Evolutionary conservation across 1,140 invertebrate species (phyloP).

Genomic region (Drosophila lini): DNA sequence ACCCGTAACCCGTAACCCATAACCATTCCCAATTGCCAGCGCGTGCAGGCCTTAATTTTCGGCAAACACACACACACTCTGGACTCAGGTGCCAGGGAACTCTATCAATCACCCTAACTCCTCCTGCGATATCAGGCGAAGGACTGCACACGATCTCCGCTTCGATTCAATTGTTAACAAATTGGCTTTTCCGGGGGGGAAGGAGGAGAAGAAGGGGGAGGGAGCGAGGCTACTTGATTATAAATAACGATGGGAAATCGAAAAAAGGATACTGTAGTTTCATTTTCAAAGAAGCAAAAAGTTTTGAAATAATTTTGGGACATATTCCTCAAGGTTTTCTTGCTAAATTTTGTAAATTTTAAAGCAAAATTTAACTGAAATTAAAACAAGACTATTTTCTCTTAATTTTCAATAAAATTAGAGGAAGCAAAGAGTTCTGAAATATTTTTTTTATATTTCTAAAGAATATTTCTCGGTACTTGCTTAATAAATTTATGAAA

Average conservation of each 20-base stretch:
- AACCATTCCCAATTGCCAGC: slow-evolving; percentile 51
- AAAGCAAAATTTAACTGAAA: too few relatives aligned
- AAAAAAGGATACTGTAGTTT: not conserved
- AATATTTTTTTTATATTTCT: too few relatives aligned
- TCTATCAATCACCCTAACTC: slow-evolving; percentile 40
- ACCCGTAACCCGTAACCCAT: slow-evolving; percentile 35
- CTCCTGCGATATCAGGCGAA: not conserved
- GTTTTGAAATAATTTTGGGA: too few relatives aligned
- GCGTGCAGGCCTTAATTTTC: slow-evolving; percentile 74
- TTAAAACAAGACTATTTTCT: too few relatives aligned
- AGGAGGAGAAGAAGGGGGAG: not conserved
- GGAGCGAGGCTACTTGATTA: not conserved
- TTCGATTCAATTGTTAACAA: slow-evolving; percentile 42
- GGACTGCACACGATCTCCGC: slow-evolving; percentile 30
- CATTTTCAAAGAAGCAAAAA: not conserved
- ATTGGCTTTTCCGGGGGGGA: slow-evolving; percentile 29
- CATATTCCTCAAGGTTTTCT: too few relatives aligned
- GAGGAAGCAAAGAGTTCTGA: too few relatives aligned
- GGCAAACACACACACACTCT: slow-evolving; percentile 53
- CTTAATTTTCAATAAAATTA: too few relatives aligned
- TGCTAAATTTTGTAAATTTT: too few relatives aligned
- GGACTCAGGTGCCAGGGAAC: slow-evolving; percentile 53
- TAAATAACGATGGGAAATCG: slow-evolving; percentile 23
- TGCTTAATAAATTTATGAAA: too few relatives aligned
- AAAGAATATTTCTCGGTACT: too few relatives aligned